Conservation (phyloP, 2,797 vertebrate species). For the Prionace glauca region DNA sequence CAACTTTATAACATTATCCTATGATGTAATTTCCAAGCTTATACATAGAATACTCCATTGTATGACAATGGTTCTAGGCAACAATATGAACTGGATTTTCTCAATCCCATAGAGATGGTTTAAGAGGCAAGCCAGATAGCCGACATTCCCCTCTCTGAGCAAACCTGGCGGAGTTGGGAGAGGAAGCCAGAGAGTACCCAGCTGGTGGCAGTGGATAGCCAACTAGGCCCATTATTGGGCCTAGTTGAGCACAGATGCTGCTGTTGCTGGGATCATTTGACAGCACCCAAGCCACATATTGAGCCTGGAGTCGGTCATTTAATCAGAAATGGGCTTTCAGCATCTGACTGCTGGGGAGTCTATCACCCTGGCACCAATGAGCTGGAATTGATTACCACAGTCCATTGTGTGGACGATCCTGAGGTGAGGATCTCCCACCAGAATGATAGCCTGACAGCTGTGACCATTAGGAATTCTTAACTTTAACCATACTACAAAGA, state of each 20-base stretch:
- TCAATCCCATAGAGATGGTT: no score
- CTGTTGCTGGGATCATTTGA: not conserved
- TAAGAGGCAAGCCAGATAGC: not conserved
- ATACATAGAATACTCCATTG: not conserved
- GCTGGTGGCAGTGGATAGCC: not conserved
- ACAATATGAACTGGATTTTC: not conserved
- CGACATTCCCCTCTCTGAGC: not conserved
- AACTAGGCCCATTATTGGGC: not conserved
- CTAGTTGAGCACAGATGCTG: not conserved
- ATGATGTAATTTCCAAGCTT: not conserved
- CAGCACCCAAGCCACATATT: no score
- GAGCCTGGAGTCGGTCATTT: not conserved
- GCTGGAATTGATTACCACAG: not conserved
- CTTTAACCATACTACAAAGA: not conserved
- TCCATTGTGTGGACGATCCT: not conserved
- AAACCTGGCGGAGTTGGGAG: not conserved
- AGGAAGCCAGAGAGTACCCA: not conserved
- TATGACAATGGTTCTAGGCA: not conserved
- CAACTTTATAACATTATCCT: not conserved
- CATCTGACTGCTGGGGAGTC: no score
- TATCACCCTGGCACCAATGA: not conserved
- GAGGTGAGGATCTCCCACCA: not conserved
- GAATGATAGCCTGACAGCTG: not conserved
- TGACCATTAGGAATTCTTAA: not conserved
- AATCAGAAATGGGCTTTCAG: not conserved